Evolutionary conservation across 2,113 vertebrate genomes (phyloP).

Genomic region (Propithecus coquereli): DNA sequence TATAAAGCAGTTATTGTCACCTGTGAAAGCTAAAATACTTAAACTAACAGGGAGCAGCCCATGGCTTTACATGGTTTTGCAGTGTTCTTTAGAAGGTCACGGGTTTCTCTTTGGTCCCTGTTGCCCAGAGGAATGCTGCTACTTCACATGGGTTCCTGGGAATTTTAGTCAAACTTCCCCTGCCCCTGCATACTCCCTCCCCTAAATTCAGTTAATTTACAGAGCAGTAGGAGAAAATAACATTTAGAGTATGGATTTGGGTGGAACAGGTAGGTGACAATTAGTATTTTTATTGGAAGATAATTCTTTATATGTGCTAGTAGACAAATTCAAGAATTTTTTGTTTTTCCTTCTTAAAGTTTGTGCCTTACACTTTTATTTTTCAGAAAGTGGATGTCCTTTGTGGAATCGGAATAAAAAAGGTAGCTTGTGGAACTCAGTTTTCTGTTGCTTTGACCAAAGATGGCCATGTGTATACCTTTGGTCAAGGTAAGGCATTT

Average conservation of each 20-base stretch:
- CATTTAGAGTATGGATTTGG: not conserved
- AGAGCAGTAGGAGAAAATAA: slow-evolving; percentile 12
- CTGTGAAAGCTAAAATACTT: not conserved
- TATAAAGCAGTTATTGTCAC: not conserved
- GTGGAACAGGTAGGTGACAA: not conserved
- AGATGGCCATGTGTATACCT: slow-evolving; percentile 89
- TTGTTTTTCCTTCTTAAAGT: not conserved
- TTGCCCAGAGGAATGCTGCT: not conserved
- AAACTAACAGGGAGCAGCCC: not conserved
- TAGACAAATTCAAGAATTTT: not conserved
- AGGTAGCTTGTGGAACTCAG: slow-evolving; percentile 90
- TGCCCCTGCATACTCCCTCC: too few relatives aligned
- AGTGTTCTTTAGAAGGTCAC: not conserved
- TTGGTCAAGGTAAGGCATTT: slow-evolving; percentile 86
- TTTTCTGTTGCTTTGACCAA: slow-evolving; percentile 90
- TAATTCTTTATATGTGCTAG: not conserved
- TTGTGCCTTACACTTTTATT: not conserved
- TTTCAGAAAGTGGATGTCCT: slow-evolving; percentile 90
- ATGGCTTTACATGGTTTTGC: not conserved
- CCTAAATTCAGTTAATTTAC: not conserved
- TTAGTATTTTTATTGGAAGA: slow-evolving; percentile 26
- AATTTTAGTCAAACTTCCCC: not conserved
- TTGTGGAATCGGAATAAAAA: slow-evolving; percentile 90
- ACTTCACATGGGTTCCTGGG: not conserved
- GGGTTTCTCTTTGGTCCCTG: not conserved